These are phyloP conservation scores for Brachyalestes nurse DNA, from an alignment of 2,797 vertebrate genomes.

Conservation along the genomic window DNA sequence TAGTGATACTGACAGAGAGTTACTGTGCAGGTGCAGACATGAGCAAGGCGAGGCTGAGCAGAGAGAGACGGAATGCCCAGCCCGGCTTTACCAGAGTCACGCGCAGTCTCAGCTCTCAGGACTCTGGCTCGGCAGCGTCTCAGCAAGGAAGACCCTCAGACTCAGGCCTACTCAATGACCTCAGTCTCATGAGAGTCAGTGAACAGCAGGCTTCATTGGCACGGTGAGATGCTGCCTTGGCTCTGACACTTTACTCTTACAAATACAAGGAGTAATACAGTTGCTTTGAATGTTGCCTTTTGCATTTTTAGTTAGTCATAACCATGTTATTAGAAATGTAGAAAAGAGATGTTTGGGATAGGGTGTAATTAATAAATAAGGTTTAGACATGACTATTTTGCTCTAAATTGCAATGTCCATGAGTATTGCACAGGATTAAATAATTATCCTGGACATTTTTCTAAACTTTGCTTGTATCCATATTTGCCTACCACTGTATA, in stretches of 20 bases:
- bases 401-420: no score
- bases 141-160: slow-evolving; percentile 66
- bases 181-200: slow-evolving; percentile 77
- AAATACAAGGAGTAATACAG: neutral
- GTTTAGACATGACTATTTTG: no score
- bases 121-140: slow-evolving; percentile 49
- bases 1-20: neutral
- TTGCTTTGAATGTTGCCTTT: neutral
- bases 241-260: neutral
- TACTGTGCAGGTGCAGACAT: slow-evolving; percentile 68
- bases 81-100: slow-evolving; percentile 66
- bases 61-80: slow-evolving; percentile 63
- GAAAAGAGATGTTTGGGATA: neutral
- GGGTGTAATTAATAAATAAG: no score
- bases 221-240: slow-evolving; percentile 64
- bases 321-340: neutral
- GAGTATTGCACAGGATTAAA: neutral
- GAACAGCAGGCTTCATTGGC: slow-evolving; percentile 54
- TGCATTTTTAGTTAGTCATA: neutral
- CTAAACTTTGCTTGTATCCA: neutral
- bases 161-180: slow-evolving; percentile 70
- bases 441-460: neutral
- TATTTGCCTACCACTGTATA: neutral
- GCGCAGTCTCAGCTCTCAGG: slow-evolving; percentile 64
- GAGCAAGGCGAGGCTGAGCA: slow-evolving; percentile 71